Conservation (phyloP, 1,140 invertebrate species). For the Leptinotarsa defecta region DNA sequence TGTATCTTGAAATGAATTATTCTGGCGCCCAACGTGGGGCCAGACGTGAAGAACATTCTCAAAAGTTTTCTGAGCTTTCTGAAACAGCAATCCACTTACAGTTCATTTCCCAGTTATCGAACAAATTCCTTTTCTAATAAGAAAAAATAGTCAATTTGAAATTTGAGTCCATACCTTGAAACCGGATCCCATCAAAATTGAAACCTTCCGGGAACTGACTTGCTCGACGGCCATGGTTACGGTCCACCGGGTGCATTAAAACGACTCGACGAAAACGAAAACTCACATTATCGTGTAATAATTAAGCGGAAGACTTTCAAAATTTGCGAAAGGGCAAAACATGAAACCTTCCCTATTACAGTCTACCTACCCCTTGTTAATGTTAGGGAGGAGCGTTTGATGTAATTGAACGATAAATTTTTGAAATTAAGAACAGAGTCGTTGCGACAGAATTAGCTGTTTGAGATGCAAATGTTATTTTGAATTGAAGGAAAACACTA, state of each 20-base stretch:
- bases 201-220: too few species aligned
- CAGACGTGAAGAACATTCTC: too few species aligned
- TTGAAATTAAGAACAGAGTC: neutral
- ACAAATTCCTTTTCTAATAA: too few species aligned
- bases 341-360: neutral
- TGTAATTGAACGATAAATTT: conserved; percentile 6
- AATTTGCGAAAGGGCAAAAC: conserved; percentile 5
- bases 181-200: too few species aligned
- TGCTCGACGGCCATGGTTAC: neutral
- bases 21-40: too few species aligned
- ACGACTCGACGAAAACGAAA: neutral
- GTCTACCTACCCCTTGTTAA: neutral
- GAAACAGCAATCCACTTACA: too few species aligned
- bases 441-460: neutral
- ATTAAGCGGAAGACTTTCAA: conserved; percentile 8
- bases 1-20: too few species aligned
- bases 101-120: too few species aligned
- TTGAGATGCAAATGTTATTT: neutral
- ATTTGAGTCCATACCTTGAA: too few species aligned
- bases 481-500: neutral
- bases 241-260: neutral
- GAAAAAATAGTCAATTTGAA: too few species aligned
- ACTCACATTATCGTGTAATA: conserved; percentile 8
- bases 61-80: too few species aligned
- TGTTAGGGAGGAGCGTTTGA: neutral